Conservation (phyloP, 2,797 vertebrate species). For the Tokudaia tokunoshimensis region DNA sequence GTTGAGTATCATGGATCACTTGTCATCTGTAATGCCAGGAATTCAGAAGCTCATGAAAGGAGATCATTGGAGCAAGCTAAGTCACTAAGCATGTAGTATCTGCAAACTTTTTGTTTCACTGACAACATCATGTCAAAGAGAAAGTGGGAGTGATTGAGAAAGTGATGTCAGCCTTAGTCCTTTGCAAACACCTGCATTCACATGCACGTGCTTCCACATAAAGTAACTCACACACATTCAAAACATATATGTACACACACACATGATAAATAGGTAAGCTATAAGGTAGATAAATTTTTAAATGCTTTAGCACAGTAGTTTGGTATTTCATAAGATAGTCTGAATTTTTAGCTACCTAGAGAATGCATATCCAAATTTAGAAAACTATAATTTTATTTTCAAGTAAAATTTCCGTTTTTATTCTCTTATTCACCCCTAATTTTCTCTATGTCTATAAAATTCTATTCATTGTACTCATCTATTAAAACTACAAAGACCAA, state of each 20-base stretch:
- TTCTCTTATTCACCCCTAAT: neutral
- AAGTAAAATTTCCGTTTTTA: neutral
- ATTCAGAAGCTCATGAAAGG: neutral
- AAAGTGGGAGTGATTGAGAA: neutral
- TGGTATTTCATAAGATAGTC: neutral
- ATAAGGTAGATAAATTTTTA: neutral
- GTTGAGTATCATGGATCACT: neutral
- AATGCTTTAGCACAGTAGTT: neutral
- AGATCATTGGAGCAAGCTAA: neutral
- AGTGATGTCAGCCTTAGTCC: neutral
- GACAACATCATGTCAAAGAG: neutral
- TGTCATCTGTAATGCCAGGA: neutral
- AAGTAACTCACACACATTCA: neutral
- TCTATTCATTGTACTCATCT: neutral
- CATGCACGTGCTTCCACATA: neutral
- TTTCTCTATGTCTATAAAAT: neutral
- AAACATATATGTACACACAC: neutral
- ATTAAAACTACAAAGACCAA: neutral
- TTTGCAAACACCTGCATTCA: neutral
- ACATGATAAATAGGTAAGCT: neutral
- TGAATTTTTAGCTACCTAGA: neutral
- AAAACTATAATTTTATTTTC: neutral
- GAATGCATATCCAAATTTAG: neutral
- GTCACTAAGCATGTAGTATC: neutral
- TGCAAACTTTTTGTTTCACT: neutral